Percentiles rank a stretch among this genome's conserved stretches.
Conservation (phyloP, 2,113 vertebrate genomes). For the Trinectes maculatus region DNA sequence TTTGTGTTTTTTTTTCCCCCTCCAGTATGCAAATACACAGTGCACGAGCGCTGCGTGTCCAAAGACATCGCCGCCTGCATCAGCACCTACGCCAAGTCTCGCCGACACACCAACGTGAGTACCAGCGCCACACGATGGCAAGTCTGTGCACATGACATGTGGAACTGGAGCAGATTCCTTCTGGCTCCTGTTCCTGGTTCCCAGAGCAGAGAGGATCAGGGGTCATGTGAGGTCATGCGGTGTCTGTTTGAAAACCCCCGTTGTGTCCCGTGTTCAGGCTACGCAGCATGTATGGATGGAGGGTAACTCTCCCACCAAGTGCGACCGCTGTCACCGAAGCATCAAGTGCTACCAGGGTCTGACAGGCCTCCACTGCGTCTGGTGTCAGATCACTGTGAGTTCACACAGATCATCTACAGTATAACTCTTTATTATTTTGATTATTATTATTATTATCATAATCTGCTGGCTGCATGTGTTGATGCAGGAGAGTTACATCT, state of each 20-base stretch:
- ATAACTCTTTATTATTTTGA: no score
- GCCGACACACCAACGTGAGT: constrained; percentile 88
- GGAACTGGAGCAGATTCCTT: no score
- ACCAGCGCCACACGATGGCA: background rate
- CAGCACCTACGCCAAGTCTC: constrained; percentile 93
- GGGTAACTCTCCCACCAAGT: constrained; percentile 92
- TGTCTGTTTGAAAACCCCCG: no score
- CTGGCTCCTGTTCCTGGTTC: no score
- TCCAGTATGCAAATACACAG: constrained; percentile 95
- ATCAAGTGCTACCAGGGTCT: constrained; percentile 97
- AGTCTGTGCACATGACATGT: background rate
- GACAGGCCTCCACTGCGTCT: constrained; percentile 93
- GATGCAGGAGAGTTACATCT: background rate
- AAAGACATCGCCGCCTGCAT: constrained; percentile 92
- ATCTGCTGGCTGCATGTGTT: no score
- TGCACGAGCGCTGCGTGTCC: constrained; percentile 93
- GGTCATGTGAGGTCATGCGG: constrained; percentile 10
- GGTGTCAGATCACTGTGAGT: constrained; percentile 96
- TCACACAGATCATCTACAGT: no score
- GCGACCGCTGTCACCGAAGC: constrained; percentile 92
- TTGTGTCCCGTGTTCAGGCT: constrained; percentile 75
- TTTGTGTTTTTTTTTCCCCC: background rate
- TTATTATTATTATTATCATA: no score
- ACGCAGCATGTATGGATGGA: constrained; percentile 97
- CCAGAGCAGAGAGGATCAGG: constrained; percentile 10